phyloP scores from a whole-genome alignment of 2,888 invertebrate genomes.

The Yponomeuta sedellus region DNA sequence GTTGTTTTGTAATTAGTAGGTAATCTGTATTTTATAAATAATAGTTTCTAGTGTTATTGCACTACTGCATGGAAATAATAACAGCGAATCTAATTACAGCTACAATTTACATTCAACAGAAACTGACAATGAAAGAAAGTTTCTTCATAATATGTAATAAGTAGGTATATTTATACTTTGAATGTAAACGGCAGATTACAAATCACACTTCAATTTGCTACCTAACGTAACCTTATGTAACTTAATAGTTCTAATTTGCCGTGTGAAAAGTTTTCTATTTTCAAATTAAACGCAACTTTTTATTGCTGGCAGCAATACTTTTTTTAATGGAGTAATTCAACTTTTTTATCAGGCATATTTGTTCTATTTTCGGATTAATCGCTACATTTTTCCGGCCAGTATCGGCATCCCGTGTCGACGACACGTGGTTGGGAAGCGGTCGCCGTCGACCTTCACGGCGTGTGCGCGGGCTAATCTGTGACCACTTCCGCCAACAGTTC shows the following conservation, averaged over 20 bases:
- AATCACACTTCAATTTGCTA: too few relatives aligned
- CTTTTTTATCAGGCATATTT: not conserved
- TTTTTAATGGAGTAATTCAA: too few relatives aligned
- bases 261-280: too few relatives aligned
- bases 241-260: too few relatives aligned
- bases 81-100: too few relatives aligned
- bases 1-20: not conserved
- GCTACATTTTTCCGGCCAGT: not conserved
- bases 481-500: not conserved
- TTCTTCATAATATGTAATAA: not conserved
- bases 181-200: too few relatives aligned
- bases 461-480: conserved; percentile 44
- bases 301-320: too few relatives aligned
- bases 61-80: not conserved
- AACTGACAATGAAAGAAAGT: not conserved
- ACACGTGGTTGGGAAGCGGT: conserved; percentile 51
- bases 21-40: not conserved
- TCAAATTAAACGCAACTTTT: too few relatives aligned
- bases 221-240: too few relatives aligned
- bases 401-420: conserved; percentile 16
- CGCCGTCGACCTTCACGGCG: conserved; percentile 59
- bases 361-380: not conserved
- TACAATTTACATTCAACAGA: not conserved
- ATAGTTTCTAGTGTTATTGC: not conserved
- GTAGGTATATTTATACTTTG: not conserved